Conservation (phyloP, 2,113 vertebrate species). For the Apeltes quadracus region DNA sequence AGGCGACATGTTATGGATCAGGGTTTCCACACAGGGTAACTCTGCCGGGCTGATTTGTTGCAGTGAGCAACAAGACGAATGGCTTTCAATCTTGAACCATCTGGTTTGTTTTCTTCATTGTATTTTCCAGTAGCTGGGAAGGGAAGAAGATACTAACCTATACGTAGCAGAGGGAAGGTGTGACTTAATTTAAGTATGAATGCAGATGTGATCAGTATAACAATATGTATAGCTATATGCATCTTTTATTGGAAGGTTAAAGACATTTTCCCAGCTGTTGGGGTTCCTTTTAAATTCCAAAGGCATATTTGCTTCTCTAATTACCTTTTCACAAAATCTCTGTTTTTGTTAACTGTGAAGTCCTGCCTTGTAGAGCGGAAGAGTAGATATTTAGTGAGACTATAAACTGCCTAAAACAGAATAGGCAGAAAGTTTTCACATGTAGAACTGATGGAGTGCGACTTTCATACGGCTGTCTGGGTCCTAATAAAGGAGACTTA, state of each 20-base stretch:
- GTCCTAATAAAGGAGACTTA: neutral
- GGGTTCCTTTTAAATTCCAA: conserved; percentile 32
- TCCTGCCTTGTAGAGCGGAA: conserved; percentile 10
- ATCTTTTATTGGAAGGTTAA: conserved; percentile 9
- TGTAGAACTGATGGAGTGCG: neutral
- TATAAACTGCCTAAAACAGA: neutral
- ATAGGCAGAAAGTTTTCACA: neutral
- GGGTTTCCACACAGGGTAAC: conserved; percentile 41
- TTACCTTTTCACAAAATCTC: conserved; percentile 40
- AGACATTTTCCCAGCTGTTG: conserved; percentile 3
- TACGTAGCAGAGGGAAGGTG: neutral
- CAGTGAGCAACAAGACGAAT: conserved; percentile 8
- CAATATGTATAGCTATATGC: no score
- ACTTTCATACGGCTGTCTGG: neutral
- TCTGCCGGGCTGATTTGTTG: conserved; percentile 34
- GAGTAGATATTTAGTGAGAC: neutral
- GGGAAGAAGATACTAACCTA: neutral
- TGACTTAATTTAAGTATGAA: conserved; percentile 7
- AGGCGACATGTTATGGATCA: conserved; percentile 39
- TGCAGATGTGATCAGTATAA: neutral
- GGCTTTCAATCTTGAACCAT: conserved; percentile 14
- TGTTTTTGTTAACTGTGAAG: conserved; percentile 46
- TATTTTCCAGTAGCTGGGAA: neutral
- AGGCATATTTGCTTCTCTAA: conserved; percentile 36
- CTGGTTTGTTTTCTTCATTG: conserved; percentile 11